Evolutionary conservation across 2,888 invertebrate species (phyloP).

Genomic region (Nephrotoma guestfalica): DNA sequence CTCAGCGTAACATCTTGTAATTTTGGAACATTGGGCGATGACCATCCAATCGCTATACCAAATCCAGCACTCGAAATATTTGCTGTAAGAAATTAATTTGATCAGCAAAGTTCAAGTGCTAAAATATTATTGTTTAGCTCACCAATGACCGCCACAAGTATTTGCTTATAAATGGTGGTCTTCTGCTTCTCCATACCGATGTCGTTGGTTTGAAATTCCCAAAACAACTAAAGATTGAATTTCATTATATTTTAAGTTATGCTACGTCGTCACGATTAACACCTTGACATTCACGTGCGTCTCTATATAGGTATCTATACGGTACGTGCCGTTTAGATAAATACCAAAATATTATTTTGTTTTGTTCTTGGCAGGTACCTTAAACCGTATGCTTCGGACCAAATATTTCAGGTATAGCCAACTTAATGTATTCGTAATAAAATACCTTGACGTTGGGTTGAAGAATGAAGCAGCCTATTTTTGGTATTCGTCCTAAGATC

Average conservation of each 20-base stretch:
- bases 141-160: background rate
- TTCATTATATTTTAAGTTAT: background rate
- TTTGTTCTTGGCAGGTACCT: no score
- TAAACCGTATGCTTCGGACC: no score
- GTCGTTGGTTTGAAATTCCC: background rate
- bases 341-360: no score
- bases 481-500: no score
- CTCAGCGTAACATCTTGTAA: background rate
- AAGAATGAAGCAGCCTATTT: no score
- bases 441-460: no score
- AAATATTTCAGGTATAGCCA: no score
- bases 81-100: background rate
- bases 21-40: background rate
- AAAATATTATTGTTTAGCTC: background rate
- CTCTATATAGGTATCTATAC: no score
- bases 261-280: no score
- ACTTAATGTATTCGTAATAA: no score
- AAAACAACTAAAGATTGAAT: background rate
- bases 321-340: no score
- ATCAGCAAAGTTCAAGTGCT: background rate
- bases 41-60: background rate
- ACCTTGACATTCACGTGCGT: background rate
- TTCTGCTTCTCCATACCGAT: background rate
- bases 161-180: background rate
- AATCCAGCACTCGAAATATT: background rate